Conservation (phyloP, 2,113 vertebrate genomes). For the Setophaga kirtlandii region DNA sequence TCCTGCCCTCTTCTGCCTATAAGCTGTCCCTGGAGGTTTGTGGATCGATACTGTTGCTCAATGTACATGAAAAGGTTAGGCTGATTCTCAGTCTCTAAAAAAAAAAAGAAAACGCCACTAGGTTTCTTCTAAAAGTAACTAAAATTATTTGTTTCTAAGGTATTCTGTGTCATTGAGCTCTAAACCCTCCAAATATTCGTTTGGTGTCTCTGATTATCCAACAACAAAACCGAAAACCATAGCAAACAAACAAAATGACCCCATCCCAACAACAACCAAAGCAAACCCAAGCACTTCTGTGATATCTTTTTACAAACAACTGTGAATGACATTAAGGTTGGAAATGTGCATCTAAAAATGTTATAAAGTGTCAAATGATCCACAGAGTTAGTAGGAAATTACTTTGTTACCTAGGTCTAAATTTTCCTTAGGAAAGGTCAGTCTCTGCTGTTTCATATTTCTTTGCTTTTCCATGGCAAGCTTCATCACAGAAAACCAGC, state of each 20-base stretch:
- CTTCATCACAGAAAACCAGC: background rate
- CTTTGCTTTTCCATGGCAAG: background rate
- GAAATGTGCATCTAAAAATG: background rate
- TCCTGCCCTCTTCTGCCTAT: background rate
- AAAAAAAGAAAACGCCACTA: background rate
- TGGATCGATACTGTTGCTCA: background rate
- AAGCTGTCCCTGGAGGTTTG: background rate
- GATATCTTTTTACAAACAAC: background rate
- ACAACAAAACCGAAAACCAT: background rate
- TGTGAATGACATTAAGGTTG: background rate
- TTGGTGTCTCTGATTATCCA: background rate
- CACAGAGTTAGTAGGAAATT: background rate
- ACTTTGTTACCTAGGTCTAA: background rate
- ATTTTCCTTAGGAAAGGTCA: background rate
- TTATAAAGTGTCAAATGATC: background rate
- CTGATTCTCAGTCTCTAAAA: background rate
- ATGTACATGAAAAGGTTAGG: background rate
- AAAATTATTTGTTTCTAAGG: background rate
- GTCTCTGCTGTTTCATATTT: background rate
- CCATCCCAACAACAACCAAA: background rate
- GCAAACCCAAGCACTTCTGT: background rate
- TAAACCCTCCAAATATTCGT: slow-evolving; percentile 16
- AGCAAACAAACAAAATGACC: background rate
- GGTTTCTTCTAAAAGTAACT: background rate
- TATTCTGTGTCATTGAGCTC: background rate